Base-by-base conservation (phyloP, 2,888 invertebrate species). In the Hydrotaea diabolus region DNA sequence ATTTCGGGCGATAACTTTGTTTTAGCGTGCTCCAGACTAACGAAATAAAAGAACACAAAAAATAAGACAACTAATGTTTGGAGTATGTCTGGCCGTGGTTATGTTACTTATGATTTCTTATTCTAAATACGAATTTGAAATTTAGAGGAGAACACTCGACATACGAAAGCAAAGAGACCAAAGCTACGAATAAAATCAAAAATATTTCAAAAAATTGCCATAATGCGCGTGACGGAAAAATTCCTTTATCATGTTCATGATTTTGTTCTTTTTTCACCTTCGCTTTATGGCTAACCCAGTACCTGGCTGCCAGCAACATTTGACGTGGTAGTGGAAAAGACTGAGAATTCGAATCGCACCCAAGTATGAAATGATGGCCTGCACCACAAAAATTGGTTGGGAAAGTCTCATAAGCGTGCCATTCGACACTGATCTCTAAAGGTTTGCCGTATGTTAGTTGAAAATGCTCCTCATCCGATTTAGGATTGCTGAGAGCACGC, bases 141-240 rank as follows among this genome's bases (percentile, higher is more conserved):
- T 64, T 77, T 62, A 19, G 19, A 72, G 21, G 69, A 36, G 69
- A 43, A 19, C 23, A 4, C 21, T 46, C 13, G 9, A 62, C 11
- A 39, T 39, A 39, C 8, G 53, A 49, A 31, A n/a, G n/a, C n/a
- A n/a, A 2, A 31, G 2, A 31, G 7, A 2, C n/a, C 26, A 77
- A 72, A 43, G 73, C 62, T 71, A 59, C 53, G 23, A 62, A 55
- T 39, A 53, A 77, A 76, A 80, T 77, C 75, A 46, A 64, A 85
- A 82, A 77, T 76, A 78, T 76, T 83, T 75, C 15, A 53, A 53
- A 57, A 73, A 81, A 69, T 75, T 79, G 85, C 74, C 59, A 74
- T 73, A 79, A 82, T 87, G 89, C 88, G 90, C 90, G 91, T 90
- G 90, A 90, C 89, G 89, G 88, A 90, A 88, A 90, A 90, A 90